Conservation (phyloP, 2,797 vertebrate genomes). For the Rousettus madagascariensis region DNA sequence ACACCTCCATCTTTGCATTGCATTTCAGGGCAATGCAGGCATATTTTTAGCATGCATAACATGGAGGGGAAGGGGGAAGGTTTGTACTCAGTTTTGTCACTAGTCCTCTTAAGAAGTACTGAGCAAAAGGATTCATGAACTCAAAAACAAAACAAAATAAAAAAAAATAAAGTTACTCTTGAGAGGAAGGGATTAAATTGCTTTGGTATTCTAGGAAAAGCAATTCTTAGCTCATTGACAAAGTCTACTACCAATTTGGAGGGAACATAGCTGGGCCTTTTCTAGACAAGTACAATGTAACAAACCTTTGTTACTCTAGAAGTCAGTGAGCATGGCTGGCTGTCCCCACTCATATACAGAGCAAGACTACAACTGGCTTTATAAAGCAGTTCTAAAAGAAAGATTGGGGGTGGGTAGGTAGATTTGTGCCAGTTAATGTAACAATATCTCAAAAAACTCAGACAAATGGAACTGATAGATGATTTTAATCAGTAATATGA, state of each 20-base stretch:
- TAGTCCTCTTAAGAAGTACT: neutral
- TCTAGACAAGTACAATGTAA: neutral
- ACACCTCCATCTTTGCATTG: neutral
- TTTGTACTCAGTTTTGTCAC: neutral
- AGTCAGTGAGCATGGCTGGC: neutral
- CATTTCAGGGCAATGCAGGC: neutral
- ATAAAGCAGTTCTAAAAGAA: neutral
- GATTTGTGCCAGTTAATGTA: neutral
- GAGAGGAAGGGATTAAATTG: neutral
- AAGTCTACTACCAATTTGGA: neutral
- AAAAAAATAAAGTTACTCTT: neutral
- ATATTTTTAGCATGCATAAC: neutral
- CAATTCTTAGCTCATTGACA: neutral
- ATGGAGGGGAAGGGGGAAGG: fast-evolving
- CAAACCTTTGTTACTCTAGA: neutral
- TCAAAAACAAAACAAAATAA: neutral
- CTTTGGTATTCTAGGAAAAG: neutral
- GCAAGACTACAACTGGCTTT: neutral
- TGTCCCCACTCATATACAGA: neutral
- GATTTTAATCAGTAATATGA: neutral
- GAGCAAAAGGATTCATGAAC: neutral
- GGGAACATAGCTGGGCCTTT: neutral
- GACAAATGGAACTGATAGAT: neutral
- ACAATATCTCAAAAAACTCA: neutral
- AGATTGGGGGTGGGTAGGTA: neutral